These are phyloP conservation scores for Styela clava DNA, from an alignment of 23 tunicate genomes.

Conservation along the genomic window DNA sequence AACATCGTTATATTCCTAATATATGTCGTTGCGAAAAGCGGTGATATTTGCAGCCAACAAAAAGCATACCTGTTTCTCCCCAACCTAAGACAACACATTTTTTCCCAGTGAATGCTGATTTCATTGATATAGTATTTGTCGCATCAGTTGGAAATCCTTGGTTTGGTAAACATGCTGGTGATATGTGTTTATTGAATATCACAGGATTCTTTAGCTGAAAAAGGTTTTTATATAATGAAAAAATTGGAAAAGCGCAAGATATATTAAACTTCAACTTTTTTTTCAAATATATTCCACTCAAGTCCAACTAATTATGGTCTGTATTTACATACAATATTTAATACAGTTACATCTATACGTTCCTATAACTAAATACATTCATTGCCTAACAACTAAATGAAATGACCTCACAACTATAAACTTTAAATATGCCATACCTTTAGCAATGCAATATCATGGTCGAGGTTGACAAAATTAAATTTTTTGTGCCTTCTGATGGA, in stretches of 20 bases:
- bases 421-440: neutral
- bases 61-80: slow-evolving; percentile 38
- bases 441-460: neutral
- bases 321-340: no score
- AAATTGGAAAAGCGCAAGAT: neutral
- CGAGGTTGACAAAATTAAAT: no score
- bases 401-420: no score
- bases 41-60: no score
- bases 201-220: slow-evolving; percentile 8
- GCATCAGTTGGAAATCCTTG: slow-evolving; percentile 22
- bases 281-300: no score
- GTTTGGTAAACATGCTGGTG: slow-evolving; percentile 18
- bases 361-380: no score
- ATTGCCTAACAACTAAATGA: no score
- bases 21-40: no score
- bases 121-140: neutral
- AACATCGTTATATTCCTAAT: neutral
- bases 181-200: slow-evolving; percentile 12
- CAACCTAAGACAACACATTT: slow-evolving; percentile 38
- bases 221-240: neutral
- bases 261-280: neutral
- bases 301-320: no score
- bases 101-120: slow-evolving; percentile 37
- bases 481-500: no score
- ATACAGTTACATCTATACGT: no score